These are phyloP conservation scores for Malurus melanocephalus DNA, from an alignment of 2,113 vertebrate species.

Conservation along the genomic window DNA sequence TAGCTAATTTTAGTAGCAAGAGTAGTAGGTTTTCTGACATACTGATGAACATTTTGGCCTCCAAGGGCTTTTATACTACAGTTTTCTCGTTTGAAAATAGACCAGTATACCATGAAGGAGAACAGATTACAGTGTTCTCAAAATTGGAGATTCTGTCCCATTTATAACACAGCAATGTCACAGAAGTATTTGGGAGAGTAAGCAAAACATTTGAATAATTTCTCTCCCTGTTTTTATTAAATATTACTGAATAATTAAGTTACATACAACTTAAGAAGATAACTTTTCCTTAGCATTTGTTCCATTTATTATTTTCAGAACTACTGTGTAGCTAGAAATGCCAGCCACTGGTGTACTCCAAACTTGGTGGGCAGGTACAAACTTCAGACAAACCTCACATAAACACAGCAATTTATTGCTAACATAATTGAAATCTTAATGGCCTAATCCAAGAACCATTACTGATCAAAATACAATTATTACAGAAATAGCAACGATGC, in stretches of 20 bases:
- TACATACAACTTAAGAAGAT: background rate
- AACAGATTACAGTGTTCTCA: background rate
- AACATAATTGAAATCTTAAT: background rate
- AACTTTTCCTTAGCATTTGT: background rate
- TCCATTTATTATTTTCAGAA: background rate
- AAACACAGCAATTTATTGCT: background rate
- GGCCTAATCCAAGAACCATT: background rate
- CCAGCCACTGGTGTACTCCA: background rate
- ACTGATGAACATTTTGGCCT: background rate
- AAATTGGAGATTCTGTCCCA: background rate
- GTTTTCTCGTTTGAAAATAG: background rate
- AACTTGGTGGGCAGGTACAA: background rate
- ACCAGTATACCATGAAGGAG: background rate
- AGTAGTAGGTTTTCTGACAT: background rate
- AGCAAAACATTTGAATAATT: background rate
- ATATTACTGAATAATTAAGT: background rate
- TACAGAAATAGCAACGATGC: background rate
- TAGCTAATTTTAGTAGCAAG: background rate
- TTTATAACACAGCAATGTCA: background rate
- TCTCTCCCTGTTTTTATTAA: background rate
- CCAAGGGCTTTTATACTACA: accelerated
- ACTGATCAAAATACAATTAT: background rate
- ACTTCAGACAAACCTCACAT: background rate
- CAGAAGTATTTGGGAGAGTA: background rate
- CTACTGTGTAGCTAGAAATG: background rate